Conservation (phyloP, 2,113 vertebrate genomes). For the Tenrec ecaudatus region DNA sequence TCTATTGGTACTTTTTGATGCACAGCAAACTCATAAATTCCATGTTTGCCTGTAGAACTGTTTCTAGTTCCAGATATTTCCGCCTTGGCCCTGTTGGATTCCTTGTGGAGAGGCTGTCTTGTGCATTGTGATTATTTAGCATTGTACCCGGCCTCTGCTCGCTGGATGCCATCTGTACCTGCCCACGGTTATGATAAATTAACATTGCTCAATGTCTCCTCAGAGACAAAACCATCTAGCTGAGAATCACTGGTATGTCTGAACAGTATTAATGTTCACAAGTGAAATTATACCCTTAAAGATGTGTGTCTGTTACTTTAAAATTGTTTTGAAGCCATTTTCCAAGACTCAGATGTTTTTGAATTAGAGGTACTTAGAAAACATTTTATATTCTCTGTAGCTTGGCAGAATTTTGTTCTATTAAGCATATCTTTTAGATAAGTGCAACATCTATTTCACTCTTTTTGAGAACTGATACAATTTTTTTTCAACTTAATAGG, state of each 20-base stretch:
- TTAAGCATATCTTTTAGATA: slow-evolving; percentile 51
- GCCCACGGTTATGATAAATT: background rate
- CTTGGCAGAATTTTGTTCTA: background rate
- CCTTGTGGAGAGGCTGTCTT: too few species aligned
- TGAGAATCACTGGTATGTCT: background rate
- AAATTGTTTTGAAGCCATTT: background rate
- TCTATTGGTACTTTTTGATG: background rate
- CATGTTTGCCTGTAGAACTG: background rate
- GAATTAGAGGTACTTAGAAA: slow-evolving; percentile 57
- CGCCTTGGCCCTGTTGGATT: background rate
- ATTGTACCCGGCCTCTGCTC: background rate
- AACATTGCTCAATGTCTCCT: background rate
- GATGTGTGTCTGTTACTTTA: background rate
- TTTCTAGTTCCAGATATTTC: background rate
- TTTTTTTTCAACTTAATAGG: slow-evolving; percentile 55
- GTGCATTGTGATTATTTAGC: background rate
- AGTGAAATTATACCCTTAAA: background rate
- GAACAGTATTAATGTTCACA: background rate
- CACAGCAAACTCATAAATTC: background rate
- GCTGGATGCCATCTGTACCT: background rate
- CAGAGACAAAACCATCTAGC: background rate
- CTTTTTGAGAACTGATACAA: slow-evolving; percentile 30
- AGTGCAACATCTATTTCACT: slow-evolving; percentile 52
- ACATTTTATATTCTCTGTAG: slow-evolving; percentile 16
- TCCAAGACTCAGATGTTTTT: slow-evolving; percentile 14